Evolutionary conservation across 1,140 invertebrate species (phyloP).

Genomic region (Zaprionus ornatus): DNA sequence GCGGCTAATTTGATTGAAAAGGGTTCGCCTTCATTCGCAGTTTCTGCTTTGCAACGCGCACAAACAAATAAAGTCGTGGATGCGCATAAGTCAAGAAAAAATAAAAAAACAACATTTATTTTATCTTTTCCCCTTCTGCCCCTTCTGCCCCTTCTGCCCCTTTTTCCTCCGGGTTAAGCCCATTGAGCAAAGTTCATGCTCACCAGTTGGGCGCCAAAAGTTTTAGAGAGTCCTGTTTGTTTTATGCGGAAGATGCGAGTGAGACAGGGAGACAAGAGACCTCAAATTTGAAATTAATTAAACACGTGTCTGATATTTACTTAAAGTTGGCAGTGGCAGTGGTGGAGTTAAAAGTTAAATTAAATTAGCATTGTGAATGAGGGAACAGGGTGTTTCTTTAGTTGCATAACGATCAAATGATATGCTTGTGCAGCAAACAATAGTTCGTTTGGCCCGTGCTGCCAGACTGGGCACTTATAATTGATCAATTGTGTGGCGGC

Average conservation of each 20-base stretch:
- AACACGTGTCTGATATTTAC: conserved; percentile 39
- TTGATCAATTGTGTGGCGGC: too few relatives aligned
- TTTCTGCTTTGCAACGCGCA: background rate
- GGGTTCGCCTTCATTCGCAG: conserved; percentile 40
- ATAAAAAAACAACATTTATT: conserved; percentile 55
- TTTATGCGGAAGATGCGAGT: background rate
- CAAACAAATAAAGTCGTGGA: conserved; percentile 71
- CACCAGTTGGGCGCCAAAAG: conserved; percentile 47
- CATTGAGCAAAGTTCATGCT: conserved; percentile 33
- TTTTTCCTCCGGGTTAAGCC: conserved; percentile 6
- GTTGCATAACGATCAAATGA: too few relatives aligned
- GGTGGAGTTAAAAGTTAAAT: background rate
- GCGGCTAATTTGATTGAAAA: conserved; percentile 76
- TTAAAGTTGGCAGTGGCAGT: background rate
- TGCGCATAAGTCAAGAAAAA: conserved; percentile 46
- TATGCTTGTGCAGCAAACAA: background rate
- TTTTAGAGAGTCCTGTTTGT: conserved; percentile 9
- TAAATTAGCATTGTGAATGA: background rate
- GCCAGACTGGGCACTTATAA: background rate
- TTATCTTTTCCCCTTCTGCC: conserved; percentile 23
- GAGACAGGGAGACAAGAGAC: conserved; percentile 15
- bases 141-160: background rate
- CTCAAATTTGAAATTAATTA: conserved; percentile 67
- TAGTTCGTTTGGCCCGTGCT: background rate
- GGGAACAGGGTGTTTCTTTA: background rate